Percentiles rank a stretch among this genome's conserved stretches.
Conservation (phyloP, 2,888 invertebrate genomes). For the Drepanosiphum platanoidis region DNA sequence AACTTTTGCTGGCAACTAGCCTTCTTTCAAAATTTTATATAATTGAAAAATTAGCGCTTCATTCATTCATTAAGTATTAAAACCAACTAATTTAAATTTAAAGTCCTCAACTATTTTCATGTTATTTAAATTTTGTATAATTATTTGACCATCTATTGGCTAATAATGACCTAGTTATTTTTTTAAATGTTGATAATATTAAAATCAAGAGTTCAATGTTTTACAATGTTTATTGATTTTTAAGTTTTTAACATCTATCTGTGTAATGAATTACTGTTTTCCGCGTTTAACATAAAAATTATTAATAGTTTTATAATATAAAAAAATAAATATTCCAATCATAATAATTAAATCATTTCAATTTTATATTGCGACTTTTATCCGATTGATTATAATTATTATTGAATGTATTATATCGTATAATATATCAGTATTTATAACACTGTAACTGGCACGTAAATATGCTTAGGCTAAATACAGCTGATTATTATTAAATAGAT, state of each 20-base stretch:
- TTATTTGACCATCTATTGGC: neutral
- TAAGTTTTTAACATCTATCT: neutral
- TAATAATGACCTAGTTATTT: neutral
- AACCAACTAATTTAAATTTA: too few species aligned
- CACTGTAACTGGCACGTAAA: conserved; percentile 27
- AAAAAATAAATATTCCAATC: neutral
- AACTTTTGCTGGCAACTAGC: too few species aligned
- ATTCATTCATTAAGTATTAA: too few species aligned
- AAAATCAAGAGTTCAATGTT: neutral
- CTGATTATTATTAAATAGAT: neutral
- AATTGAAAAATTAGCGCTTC: too few species aligned
- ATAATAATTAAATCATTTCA: too few species aligned
- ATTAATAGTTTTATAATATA: neutral
- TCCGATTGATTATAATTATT: neutral
- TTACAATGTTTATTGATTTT: neutral
- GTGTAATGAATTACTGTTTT: neutral
- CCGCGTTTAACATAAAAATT: neutral
- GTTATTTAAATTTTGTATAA: too few species aligned
- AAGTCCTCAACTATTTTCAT: too few species aligned
- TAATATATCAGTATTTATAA: conserved; percentile 34
- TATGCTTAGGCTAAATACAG: conserved; percentile 17
- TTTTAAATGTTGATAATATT: neutral
- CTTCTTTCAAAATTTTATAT: too few species aligned
- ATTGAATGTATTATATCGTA: conserved; percentile 12
- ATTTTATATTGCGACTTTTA: too few species aligned